Conservation (phyloP, 2,113 vertebrate species). For the Perognathus longimembris region DNA sequence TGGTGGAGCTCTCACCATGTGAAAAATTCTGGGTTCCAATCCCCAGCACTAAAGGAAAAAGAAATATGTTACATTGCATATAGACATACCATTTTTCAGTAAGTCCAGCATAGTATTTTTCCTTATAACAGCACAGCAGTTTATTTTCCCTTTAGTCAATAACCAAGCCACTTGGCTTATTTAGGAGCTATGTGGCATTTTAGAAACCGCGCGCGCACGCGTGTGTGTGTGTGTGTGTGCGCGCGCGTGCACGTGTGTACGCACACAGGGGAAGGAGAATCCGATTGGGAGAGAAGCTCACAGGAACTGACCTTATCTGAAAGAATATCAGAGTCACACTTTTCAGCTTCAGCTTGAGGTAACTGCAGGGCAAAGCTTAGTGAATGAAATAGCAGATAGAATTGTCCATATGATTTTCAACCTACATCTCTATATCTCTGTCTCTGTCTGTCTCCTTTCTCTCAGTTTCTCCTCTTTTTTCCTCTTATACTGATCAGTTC, state of each 20-base stretch:
- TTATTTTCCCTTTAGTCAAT: slow-evolving; percentile 32
- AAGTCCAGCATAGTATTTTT: neutral
- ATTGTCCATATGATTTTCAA: neutral
- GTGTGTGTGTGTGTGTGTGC: no score
- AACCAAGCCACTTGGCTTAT: slow-evolving; percentile 32
- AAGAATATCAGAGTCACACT: neutral
- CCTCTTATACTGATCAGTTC: neutral
- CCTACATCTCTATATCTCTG: neutral
- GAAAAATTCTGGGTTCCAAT: neutral
- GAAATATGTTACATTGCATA: neutral
- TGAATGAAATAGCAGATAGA: neutral
- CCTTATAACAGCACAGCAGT: neutral
- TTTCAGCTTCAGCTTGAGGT: neutral
- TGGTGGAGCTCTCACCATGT: neutral
- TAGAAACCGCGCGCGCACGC: no score
- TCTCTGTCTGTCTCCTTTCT: neutral
- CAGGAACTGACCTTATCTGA: slow-evolving; percentile 1
- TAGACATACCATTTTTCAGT: slow-evolving; percentile 18
- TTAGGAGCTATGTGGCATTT: neutral
- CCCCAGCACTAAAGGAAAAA: no score
- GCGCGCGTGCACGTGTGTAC: no score
- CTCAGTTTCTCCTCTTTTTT: no score
- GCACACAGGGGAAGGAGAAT: neutral
- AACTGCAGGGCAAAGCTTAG: slow-evolving; percentile 49
- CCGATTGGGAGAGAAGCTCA: neutral